Evolutionary conservation across 2,888 invertebrate species (phyloP).

Genomic region (Chrysopilus asiliformis): DNA sequence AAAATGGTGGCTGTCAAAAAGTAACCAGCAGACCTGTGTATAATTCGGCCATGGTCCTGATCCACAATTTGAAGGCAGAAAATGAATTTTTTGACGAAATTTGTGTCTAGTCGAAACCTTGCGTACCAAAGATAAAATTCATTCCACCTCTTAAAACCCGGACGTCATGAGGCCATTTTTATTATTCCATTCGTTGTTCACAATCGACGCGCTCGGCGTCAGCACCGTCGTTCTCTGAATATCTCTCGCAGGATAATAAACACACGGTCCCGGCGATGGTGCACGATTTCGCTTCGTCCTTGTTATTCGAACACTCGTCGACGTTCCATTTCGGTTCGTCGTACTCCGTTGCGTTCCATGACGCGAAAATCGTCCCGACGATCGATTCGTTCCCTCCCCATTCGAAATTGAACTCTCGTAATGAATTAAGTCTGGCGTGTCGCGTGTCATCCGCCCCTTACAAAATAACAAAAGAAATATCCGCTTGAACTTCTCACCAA

Average conservation of each 20-base stretch:
- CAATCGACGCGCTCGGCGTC: constrained; percentile 23
- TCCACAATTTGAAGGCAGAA: too few species aligned
- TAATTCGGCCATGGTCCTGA: too few species aligned
- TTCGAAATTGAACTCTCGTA: constrained; percentile 74
- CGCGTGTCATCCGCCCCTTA: constrained; percentile 47
- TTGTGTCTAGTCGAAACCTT: too few species aligned
- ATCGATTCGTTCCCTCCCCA: constrained; percentile 53
- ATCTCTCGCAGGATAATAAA: constrained; percentile 37
- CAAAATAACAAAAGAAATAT: constrained; percentile 72
- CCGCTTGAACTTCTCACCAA: constrained; percentile 90
- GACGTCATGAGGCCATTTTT: constrained; percentile 34
- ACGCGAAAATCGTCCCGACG: constrained; percentile 44
- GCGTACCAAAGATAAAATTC: too few species aligned
- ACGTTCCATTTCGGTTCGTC: constrained; percentile 19
- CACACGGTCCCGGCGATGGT: constrained; percentile 37
- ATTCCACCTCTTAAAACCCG: constrained; percentile 24
- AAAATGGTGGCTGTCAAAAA: too few species aligned
- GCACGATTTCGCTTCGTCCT: constrained; percentile 34
- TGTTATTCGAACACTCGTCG: constrained; percentile 29
- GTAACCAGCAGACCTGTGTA: too few species aligned
- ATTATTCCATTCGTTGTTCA: constrained; percentile 31
- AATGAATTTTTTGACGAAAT: too few species aligned
- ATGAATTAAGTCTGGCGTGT: constrained; percentile 60
- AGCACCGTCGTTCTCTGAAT: constrained; percentile 26
- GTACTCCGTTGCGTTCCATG: constrained; percentile 38